Evolutionary conservation across 2,113 vertebrate genomes (phyloP).

Genomic region (Xiphias gladius): DNA sequence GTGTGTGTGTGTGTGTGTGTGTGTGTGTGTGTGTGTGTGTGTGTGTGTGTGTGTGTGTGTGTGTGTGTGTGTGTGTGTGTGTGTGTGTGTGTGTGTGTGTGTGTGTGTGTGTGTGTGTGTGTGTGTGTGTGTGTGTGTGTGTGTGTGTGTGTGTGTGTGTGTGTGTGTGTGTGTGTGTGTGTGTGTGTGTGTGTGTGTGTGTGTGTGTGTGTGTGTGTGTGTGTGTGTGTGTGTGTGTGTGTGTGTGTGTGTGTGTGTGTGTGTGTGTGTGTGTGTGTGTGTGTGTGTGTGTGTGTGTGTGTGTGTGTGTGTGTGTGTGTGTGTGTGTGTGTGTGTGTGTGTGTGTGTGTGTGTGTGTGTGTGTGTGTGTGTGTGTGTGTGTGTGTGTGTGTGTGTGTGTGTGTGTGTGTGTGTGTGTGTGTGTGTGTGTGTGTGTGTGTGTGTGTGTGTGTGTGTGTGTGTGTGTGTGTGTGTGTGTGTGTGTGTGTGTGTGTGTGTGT

Average conservation of each 20-base stretch:
- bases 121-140: neutral
- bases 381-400: slow-evolving; percentile 5
- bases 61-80: neutral
- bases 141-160: slow-evolving; percentile 3
- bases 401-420: neutral
- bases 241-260: slow-evolving; percentile 3
- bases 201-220: neutral
- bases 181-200: slow-evolving; percentile 4
- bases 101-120: neutral
- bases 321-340: slow-evolving; percentile 5
- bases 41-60: slow-evolving; percentile 5
- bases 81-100: slow-evolving; percentile 4
- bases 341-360: slow-evolving; percentile 4
- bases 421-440: slow-evolving; percentile 4
- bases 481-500: slow-evolving; percentile 3
- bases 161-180: neutral
- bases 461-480: neutral
- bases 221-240: neutral
- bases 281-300: neutral
- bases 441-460: neutral
- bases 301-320: neutral
- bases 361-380: neutral
- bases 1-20: slow-evolving; percentile 4
- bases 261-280: neutral
- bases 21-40: neutral